Conservation (phyloP, 53 echinoderm and acorn worm species). For the Mesocentrotus franciscanus region DNA sequence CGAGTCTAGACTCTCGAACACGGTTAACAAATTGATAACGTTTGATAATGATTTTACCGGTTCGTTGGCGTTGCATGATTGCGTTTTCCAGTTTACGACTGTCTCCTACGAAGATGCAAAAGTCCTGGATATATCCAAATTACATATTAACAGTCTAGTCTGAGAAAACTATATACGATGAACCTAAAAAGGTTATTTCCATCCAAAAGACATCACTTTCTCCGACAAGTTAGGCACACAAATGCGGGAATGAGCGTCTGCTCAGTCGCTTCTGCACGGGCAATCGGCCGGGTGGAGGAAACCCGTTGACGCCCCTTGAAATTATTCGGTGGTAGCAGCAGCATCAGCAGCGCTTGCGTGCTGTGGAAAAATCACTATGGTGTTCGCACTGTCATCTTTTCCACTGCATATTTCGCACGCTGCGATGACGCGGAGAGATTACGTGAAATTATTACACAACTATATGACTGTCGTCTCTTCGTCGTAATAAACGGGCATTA, state of each 20-base stretch:
- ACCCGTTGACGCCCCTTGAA: constrained; percentile 42
- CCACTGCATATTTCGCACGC: neutral
- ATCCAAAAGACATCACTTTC: neutral
- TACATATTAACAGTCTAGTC: constrained; percentile 15
- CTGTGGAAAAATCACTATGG: neutral
- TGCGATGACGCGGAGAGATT: neutral
- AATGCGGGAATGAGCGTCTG: neutral
- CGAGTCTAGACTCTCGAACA: neutral
- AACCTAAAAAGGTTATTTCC: neutral
- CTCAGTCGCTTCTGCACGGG: constrained; percentile 36
- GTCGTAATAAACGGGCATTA: neutral
- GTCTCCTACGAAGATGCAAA: constrained; percentile 5
- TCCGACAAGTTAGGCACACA: neutral
- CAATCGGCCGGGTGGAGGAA: constrained; percentile 18
- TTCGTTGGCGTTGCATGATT: constrained; percentile 49
- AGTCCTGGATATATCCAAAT: constrained; percentile 52
- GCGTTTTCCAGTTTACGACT: constrained; percentile 20
- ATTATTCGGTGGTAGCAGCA: neutral
- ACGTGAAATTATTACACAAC: neutral
- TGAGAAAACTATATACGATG: neutral
- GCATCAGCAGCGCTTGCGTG: neutral
- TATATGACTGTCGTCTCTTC: neutral
- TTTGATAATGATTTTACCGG: constrained; percentile 40
- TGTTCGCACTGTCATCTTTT: neutral
- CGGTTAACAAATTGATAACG: constrained; percentile 3